phyloP scores from a whole-genome alignment of 2,113 vertebrate species.

The Bos indicus region DNA sequence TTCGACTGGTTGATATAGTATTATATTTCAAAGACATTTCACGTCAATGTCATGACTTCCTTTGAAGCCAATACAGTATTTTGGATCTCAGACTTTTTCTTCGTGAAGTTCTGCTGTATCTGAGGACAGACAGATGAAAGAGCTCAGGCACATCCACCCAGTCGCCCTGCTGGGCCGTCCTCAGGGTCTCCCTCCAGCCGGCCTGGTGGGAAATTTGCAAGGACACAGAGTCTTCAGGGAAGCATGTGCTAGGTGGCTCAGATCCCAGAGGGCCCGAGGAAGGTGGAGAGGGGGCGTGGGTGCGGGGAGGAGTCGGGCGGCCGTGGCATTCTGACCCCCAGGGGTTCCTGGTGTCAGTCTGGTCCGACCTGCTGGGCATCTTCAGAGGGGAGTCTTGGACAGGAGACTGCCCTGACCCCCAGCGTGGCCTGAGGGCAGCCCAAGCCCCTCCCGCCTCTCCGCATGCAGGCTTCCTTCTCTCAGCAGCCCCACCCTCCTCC shows the following conservation, averaged over 20 bases:
- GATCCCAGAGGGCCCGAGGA: neutral
- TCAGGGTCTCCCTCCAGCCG: neutral
- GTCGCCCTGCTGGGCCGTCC: accelerated
- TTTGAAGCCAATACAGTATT: neutral
- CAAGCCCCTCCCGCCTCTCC: neutral
- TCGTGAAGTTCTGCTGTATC: neutral
- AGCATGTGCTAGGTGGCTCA: neutral
- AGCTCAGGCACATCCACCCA: neutral
- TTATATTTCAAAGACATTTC: neutral
- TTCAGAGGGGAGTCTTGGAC: neutral
- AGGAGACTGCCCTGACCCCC: neutral
- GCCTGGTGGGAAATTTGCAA: neutral
- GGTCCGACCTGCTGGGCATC: neutral
- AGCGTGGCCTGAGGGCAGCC: neutral
- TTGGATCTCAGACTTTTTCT: neutral
- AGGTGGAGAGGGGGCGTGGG: neutral
- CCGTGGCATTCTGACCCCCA: neutral
- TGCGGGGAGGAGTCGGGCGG: too few relatives aligned
- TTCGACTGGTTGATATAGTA: neutral
- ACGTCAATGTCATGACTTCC: neutral
- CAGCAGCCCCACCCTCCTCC: neutral
- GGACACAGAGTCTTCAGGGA: neutral
- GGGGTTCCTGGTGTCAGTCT: neutral
- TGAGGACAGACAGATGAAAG: accelerated
- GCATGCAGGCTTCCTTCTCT: neutral